A percentile compares a stretch with the other conserved stretches of the same genome.
phyloP scores from a whole-genome alignment of 2,113 vertebrate species.

The Alligator mississippiensis region DNA sequence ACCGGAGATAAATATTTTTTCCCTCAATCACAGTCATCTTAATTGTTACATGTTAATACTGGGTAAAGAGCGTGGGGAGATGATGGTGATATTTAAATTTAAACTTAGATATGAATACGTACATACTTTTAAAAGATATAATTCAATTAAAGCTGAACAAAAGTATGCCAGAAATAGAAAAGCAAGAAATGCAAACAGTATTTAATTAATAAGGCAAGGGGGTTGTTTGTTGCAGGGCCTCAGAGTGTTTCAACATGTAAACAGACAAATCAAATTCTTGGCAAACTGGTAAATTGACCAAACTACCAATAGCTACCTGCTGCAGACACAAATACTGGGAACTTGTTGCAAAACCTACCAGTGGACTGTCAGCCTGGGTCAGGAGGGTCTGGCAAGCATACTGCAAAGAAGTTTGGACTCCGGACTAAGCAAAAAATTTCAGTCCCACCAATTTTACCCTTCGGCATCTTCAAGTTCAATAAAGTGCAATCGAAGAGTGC shows the following conservation, averaged over 20 bases:
- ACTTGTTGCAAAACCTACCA: background rate
- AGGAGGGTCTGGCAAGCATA: background rate
- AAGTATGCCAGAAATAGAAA: background rate
- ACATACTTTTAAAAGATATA: background rate
- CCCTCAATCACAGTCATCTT: no score
- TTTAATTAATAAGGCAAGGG: background rate
- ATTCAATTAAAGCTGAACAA: background rate
- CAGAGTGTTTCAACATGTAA: fast-evolving
- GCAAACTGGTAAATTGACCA: background rate
- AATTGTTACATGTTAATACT: background rate
- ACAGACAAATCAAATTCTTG: background rate
- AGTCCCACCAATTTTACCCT: background rate
- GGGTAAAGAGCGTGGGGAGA: background rate
- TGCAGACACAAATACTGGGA: background rate
- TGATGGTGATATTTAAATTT: background rate
- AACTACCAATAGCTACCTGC: no score
- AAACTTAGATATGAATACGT: background rate
- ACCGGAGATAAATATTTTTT: no score
- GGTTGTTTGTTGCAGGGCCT: background rate
- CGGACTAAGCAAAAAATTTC: background rate
- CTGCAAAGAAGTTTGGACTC: background rate
- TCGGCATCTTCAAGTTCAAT: background rate
- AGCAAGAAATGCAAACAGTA: background rate
- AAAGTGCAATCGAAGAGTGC: background rate
- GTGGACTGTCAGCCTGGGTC: background rate